Evolutionary conservation across 2,113 vertebrate genomes (phyloP).

Genomic region (Jacana jacana): DNA sequence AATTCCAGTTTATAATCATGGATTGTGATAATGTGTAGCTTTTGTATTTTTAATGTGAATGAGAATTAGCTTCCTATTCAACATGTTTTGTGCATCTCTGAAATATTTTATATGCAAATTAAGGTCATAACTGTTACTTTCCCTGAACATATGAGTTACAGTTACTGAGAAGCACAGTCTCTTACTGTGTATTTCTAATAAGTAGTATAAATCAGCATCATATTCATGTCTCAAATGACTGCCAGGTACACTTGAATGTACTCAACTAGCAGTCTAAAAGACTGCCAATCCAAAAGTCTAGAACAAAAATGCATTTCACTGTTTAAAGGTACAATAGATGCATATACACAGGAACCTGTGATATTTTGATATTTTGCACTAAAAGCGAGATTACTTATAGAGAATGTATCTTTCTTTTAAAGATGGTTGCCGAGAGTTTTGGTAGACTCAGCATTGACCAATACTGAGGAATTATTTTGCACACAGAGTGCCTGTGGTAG

Average conservation of each 20-base stretch:
- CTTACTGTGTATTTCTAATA: not conserved
- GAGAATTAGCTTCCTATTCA: constrained; percentile 3
- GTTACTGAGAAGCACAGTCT: not conserved
- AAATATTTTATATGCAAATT: constrained; percentile 4
- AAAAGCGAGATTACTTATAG: not conserved
- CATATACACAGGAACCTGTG: not conserved
- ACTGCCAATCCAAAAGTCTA: not conserved
- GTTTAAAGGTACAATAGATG: not conserved
- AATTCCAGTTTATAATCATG: not conserved
- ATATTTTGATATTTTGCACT: not conserved
- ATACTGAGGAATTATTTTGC: not conserved
- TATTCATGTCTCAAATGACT: not conserved
- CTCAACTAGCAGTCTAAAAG: not conserved
- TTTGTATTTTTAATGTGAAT: not conserved
- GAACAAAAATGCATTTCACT: not conserved
- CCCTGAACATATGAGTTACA: not conserved
- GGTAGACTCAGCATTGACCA: not conserved
- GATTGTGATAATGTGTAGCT: not conserved
- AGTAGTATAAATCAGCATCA: not conserved
- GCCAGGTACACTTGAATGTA: not conserved
- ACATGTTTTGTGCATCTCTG: not conserved
- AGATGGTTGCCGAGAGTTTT: not conserved
- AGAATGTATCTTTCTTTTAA: not conserved
- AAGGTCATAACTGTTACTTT: not conserved
- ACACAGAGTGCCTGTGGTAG: not conserved